Percentiles rank a stretch among this genome's conserved stretches.
Evolutionary conservation across 2,113 vertebrate genomes (phyloP).

Genomic region (Stegastes partitus): DNA sequence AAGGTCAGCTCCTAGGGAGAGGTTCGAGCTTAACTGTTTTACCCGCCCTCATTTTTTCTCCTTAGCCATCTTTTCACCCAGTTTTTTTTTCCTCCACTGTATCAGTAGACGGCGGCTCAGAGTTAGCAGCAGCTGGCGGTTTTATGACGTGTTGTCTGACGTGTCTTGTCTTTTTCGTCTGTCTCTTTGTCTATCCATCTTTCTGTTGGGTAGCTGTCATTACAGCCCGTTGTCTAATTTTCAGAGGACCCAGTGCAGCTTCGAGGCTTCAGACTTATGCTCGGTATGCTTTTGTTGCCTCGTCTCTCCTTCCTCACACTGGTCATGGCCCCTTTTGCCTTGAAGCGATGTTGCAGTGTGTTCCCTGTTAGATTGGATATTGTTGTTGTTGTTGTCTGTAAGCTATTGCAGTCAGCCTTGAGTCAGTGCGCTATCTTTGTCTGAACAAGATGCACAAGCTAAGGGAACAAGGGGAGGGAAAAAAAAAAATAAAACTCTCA

Average conservation of each 20-base stretch:
- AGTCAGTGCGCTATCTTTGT: conserved; percentile 75
- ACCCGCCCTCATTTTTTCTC: conserved; percentile 29
- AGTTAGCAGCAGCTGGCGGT: conserved; percentile 61
- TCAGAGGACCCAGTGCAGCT: conserved; percentile 62
- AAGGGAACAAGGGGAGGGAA: conserved; percentile 29
- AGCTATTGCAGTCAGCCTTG: conserved; percentile 69
- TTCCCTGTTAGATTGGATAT: conserved; percentile 68
- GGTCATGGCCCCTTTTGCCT: conserved; percentile 71
- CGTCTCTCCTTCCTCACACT: conserved; percentile 56
- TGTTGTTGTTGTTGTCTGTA: conserved; percentile 57
- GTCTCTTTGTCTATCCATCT: conserved; percentile 67
- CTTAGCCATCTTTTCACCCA: conserved; percentile 45
- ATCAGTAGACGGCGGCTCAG: conserved; percentile 66
- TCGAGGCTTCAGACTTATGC: conserved; percentile 67
- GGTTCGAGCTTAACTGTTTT: conserved; percentile 76
- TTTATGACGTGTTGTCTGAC: conserved; percentile 57
- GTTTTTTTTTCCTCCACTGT: conserved; percentile 45
- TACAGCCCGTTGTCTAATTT: conserved; percentile 66
- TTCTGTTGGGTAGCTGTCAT: conserved; percentile 58
- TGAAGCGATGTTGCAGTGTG: conserved; percentile 58
- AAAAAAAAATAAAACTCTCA: no score
- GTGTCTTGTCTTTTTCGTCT: conserved; percentile 41
- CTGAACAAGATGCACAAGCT: conserved; percentile 61
- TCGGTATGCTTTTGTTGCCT: conserved; percentile 60
- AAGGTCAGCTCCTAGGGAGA: conserved; percentile 80